Conservation (phyloP, 1,140 invertebrate species). For the Sycophaga agraensis region DNA sequence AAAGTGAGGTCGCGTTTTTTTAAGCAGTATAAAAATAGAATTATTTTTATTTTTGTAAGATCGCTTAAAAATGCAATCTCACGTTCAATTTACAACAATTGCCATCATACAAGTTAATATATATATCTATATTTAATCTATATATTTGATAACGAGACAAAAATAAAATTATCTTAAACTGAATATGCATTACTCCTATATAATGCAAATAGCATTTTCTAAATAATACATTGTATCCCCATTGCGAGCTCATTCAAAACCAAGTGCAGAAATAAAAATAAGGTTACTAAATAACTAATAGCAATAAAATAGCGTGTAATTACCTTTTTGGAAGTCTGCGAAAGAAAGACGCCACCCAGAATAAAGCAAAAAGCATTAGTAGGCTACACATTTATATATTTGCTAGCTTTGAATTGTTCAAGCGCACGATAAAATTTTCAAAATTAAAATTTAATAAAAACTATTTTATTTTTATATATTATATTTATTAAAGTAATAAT, state of each 20-base stretch:
- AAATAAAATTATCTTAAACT: neutral
- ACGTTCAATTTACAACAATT: too few relatives aligned
- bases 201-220: neutral
- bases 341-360: conserved; percentile 54
- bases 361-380: conserved; percentile 57
- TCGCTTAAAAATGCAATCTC: too few relatives aligned
- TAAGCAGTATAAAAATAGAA: too few relatives aligned
- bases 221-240: neutral
- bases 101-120: too few relatives aligned
- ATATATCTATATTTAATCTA: too few relatives aligned
- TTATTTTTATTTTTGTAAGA: too few relatives aligned
- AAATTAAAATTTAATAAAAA: neutral
- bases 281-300: conserved; percentile 25
- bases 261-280: conserved; percentile 25
- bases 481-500: neutral
- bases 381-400: conserved; percentile 33
- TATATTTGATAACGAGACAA: too few relatives aligned
- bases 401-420: conserved; percentile 12
- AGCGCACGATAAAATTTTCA: conserved; percentile 11
- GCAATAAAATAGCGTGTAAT: conserved; percentile 36
- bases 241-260: conserved; percentile 1
- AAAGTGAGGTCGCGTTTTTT: too few relatives aligned
- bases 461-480: too few relatives aligned
- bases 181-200: neutral
- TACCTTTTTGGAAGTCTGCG: conserved; percentile 60